phyloP scores from a whole-genome alignment of 2,888 invertebrate species.

The Acrobasis suavella region DNA sequence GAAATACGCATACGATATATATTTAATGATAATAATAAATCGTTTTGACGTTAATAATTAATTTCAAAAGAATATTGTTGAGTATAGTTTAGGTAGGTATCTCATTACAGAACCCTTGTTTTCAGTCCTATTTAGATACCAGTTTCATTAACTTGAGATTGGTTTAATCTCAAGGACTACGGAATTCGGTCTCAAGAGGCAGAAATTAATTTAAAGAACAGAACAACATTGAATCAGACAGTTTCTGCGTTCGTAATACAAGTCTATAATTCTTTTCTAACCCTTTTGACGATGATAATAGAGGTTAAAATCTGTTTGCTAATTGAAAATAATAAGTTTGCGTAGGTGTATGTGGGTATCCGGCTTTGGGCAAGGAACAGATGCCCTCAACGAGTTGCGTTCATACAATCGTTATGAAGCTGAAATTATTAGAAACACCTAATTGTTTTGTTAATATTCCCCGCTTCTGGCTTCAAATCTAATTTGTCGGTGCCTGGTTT shows the following conservation, averaged over 20 bases:
- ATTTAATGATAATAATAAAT: too few species aligned
- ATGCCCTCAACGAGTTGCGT: slow-evolving; percentile 67
- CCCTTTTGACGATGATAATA: slow-evolving; percentile 37
- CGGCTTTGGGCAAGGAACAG: slow-evolving; percentile 67
- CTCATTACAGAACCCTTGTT: slow-evolving; percentile 25
- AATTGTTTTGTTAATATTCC: slow-evolving; percentile 68
- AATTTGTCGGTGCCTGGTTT: slow-evolving; percentile 19
- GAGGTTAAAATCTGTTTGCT: slow-evolving; percentile 22
- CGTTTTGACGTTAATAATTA: too few species aligned
- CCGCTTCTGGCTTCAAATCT: slow-evolving; percentile 35
- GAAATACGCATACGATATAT: too few species aligned
- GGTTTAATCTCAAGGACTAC: slow-evolving; percentile 66
- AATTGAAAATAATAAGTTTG: slow-evolving; percentile 35
- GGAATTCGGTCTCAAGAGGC: slow-evolving; percentile 68
- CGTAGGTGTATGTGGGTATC: slow-evolving; percentile 44
- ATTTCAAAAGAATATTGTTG: background rate
- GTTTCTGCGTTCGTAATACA: background rate
- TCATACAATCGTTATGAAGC: slow-evolving; percentile 56
- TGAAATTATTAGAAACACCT: slow-evolving; percentile 58
- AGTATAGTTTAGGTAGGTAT: background rate
- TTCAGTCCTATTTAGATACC: slow-evolving; percentile 52
- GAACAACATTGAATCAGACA: slow-evolving; percentile 52
- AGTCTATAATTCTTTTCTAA: slow-evolving; percentile 30
- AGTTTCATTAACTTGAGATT: slow-evolving; percentile 68
- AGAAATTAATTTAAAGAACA: slow-evolving; percentile 77